Base-by-base conservation (phyloP, 2,797 vertebrate genomes). In the Aulostomus chinensis region DNA sequence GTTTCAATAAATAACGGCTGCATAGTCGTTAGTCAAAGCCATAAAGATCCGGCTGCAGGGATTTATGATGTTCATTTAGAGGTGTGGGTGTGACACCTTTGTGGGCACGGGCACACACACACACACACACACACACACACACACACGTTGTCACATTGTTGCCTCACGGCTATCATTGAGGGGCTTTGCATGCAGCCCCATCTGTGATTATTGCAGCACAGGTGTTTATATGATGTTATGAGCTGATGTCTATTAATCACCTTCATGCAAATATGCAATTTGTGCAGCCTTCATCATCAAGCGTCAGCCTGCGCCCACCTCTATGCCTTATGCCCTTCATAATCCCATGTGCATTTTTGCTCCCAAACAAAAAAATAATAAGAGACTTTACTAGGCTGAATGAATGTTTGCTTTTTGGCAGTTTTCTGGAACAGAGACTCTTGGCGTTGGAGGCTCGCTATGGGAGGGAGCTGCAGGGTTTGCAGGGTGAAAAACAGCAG, bases 361-460 rank as follows among this genome's bases (percentile, higher is more conserved):
- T 11, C 35, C 9, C 2, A 25, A 37, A 15, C 15, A 13, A n/a
- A n/a, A n/a, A n/a, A n/a, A n/a, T n/a, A n/a, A n/a, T n/a, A n/a
- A n/a, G n/a, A n/a, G n/a, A n/a, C n/a, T 31, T 43, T 20, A 31
- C 9, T 9, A 13, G 2, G 2, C 16, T 32, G 2, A 36, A 10
- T 43, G 11, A 17, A 9, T 41, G 11, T 57, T 59, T 52, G 11
- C 16, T 14, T 13, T 57, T n/a, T 36, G 13, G n/a, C 51, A 94
- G 93, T 73, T 87, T 90, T 61, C 76, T 94, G 65, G 93, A 94
- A 49, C 80, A 92, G 65, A 88, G 91, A 50, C 81, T 94, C 7
- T 62, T 85, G n/a, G 84, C 84, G 0, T 65, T 93, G 57, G 93
- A 94, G 67, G 76, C 79, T 20, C 86, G 78, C 31, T 90, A 91